Evolutionary conservation across 2,797 vertebrate species (phyloP).

Genomic region (Brachymystax lenok): DNA sequence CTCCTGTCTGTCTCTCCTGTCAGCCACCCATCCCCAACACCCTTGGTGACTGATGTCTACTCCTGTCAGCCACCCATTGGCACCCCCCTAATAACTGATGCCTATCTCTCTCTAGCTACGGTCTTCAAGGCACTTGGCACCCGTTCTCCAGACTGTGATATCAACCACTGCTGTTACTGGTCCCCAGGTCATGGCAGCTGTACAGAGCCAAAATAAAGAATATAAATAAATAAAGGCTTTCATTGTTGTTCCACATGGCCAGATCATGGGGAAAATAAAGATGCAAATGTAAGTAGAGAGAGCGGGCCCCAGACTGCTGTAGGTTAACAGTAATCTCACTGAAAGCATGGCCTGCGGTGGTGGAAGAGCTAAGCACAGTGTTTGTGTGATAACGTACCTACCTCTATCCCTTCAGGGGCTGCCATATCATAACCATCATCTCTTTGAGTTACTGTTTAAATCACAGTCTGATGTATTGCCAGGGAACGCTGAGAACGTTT

Average conservation of each 20-base stretch:
- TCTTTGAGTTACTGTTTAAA: no score
- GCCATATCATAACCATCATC: no score
- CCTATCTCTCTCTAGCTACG: not conserved
- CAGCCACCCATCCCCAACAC: no score
- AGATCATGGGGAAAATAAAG: conserved; percentile 1
- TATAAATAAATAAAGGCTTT: conserved; percentile 1
- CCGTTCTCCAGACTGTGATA: not conserved
- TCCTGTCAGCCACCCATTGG: not conserved
- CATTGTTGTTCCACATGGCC: not conserved
- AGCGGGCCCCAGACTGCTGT: not conserved
- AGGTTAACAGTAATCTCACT: not conserved
- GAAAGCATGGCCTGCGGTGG: not conserved
- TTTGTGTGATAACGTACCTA: not conserved
- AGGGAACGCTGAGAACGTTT: no score
- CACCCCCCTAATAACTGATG: not conserved
- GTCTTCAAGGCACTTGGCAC: not conserved
- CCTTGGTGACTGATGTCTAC: not conserved
- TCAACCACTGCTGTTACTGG: not conserved
- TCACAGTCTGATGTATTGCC: no score
- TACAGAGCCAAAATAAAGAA: not conserved
- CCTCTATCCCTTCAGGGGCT: not conserved
- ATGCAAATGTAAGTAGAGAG: not conserved
- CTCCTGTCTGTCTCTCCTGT: no score
- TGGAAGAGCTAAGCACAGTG: not conserved
- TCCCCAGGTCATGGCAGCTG: not conserved